A percentile compares a stretch with the other conserved stretches of the same genome.
phyloP scores from a whole-genome alignment of 2,113 vertebrate species.

The Nothocercus nigrocapillus region DNA sequence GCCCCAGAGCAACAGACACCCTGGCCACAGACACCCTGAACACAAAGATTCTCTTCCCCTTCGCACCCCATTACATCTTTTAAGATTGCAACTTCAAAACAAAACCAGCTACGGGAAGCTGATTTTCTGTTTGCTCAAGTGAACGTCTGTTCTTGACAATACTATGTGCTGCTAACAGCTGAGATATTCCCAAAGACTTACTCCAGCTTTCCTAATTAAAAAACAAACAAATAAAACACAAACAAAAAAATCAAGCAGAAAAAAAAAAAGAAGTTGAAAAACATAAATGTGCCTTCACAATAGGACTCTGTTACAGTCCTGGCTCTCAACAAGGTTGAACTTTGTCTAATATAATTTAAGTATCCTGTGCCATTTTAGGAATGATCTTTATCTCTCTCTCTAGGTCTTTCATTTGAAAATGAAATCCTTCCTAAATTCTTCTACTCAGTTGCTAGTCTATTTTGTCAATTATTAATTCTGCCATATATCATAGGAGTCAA shows the following conservation, averaged over 20 bases:
- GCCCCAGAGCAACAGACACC: neutral
- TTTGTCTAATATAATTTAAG: neutral
- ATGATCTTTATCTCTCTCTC: neutral
- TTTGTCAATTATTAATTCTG: slow-evolving; percentile 8
- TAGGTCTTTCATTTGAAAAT: neutral
- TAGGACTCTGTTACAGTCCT: neutral
- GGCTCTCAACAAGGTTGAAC: neutral
- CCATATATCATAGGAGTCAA: neutral
- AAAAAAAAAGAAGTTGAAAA: neutral
- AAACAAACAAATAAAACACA: neutral
- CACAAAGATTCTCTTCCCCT: too few species aligned
- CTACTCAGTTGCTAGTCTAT: neutral
- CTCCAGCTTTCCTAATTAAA: neutral
- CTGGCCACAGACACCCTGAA: neutral
- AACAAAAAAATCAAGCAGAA: neutral
- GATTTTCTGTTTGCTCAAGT: neutral
- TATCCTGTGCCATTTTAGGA: neutral
- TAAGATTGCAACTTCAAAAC: neutral
- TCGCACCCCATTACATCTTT: neutral
- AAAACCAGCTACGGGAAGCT: neutral
- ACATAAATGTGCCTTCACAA: neutral
- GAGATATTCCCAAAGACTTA: neutral
- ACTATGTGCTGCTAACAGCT: neutral
- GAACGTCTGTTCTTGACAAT: neutral
- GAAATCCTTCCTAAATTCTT: neutral